Base-by-base conservation (phyloP, 1,140 invertebrate genomes). In the Microplitis mediator region DNA sequence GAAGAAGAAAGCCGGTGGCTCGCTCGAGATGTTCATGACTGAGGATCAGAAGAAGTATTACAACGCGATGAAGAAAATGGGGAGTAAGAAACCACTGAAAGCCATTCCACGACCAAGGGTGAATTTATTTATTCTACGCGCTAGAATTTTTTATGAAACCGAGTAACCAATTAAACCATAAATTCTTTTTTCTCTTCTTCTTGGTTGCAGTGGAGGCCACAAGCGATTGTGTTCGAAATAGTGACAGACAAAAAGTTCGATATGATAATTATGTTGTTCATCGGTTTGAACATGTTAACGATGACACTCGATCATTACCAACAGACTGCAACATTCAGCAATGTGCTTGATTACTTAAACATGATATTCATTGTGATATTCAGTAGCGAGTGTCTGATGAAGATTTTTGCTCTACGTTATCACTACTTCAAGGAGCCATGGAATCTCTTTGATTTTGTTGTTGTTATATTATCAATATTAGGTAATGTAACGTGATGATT, bases 41-140 rank as follows among this genome's bases (percentile, higher is more conserved):
- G 97, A 99, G 87, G 97, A 99, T 89, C 98, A 99, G 88, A 99
- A 99, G 91, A 99, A 99, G 89, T 99, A 99, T 88, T 99, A 99
- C 89, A 98, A 98, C 88, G 97, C 97, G 68, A 99, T 99, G 98
- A 99, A 99, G 88, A 98, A 98, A 89, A 98, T 99, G 96, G 95
- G 96, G 77, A 97, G 95, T 50, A 99, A 98, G 87, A 97, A 98
- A 88, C 98, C 97, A 52, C 90, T 98, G 82, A 99, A 99, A 91
- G 97, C 97, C 73, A 98, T 97, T 86, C 97, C 97, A 77, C 92
- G 96, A 86, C 97, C 98, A 78, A 95, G 93, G 91, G 95, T 97
- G 90, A 90, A 84, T 84, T 50, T 69, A 62, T 39, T 3, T 39
- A 5, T 66, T 68, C 13, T 50, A 16, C 60, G 32, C 23, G 23